A percentile compares a stretch with the other conserved stretches of the same genome.
Conservation (phyloP, 2,797 vertebrate genomes). For the Hippoglossus hippoglossus region DNA sequence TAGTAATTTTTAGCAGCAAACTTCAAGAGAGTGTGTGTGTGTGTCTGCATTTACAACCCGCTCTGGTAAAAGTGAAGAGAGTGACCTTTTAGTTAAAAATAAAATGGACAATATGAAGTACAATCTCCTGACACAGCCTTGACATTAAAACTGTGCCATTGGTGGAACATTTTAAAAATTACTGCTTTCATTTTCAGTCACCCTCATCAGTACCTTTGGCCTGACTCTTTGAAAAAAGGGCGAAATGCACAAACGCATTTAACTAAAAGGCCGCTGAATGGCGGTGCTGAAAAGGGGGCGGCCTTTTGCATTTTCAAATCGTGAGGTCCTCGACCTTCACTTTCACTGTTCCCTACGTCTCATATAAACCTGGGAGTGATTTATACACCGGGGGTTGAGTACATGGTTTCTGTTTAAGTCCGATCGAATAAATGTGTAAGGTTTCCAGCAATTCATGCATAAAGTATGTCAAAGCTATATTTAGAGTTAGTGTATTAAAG, state of each 20-base stretch:
- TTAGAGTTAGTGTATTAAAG: background rate
- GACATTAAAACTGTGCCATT: constrained; percentile 41
- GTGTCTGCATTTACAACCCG: background rate
- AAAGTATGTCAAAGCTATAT: background rate
- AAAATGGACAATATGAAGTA: constrained; percentile 33
- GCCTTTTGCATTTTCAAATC: constrained; percentile 25
- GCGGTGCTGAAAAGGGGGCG: constrained; percentile 19
- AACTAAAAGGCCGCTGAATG: constrained; percentile 28
- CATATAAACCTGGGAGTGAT: constrained; percentile 6
- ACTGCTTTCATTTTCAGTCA: constrained; percentile 50
- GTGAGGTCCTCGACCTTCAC: constrained; percentile 24
- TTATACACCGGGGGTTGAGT: constrained; percentile 2
- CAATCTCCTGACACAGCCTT: constrained; percentile 42
- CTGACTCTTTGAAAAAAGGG: constrained; percentile 27
- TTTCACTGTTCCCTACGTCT: constrained; percentile 25
- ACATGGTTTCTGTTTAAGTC: constrained; percentile 4
- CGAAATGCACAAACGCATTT: constrained; percentile 43
- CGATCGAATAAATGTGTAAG: background rate
- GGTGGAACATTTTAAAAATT: background rate
- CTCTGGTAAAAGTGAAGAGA: constrained; percentile 1
- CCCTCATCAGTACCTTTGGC: constrained; percentile 32
- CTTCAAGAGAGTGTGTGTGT: background rate
- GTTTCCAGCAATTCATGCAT: constrained; percentile 6
- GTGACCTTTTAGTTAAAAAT: constrained; percentile 17
- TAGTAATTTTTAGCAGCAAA: background rate